These are phyloP conservation scores for Rhagologus leucostigma DNA, from an alignment of 2,113 vertebrate species.

Conservation along the genomic window DNA sequence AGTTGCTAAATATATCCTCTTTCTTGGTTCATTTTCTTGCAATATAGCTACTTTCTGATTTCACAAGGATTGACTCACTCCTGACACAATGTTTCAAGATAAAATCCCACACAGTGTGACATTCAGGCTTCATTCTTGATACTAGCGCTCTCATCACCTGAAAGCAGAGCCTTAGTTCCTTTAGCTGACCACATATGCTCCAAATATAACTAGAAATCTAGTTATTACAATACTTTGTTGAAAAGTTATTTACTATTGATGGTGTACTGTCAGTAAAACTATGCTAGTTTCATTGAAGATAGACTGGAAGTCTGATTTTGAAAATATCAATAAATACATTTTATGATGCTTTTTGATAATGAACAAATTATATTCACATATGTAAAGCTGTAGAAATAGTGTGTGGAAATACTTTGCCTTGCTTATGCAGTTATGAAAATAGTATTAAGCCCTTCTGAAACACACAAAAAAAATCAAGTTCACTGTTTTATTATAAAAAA, in stretches of 20 bases:
- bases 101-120: conserved; percentile 1
- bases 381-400: neutral
- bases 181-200: neutral
- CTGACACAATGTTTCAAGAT: conserved; percentile 34
- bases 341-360: neutral
- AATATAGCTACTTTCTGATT: conserved; percentile 4
- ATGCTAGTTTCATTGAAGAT: neutral
- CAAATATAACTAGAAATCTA: neutral
- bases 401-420: neutral
- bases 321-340: neutral
- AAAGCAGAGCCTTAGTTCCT: neutral
- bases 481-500: neutral
- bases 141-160: neutral
- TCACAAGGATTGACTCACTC: conserved; percentile 49
- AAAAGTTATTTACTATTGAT: neutral
- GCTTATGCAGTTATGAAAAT: neutral
- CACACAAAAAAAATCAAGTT: neutral
- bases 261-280: neutral
- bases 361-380: neutral
- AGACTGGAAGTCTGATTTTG: neutral
- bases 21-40: conserved; percentile 8
- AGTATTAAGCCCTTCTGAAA: neutral
- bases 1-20: conserved; percentile 32
- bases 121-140: neutral
- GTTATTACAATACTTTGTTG: neutral